phyloP scores from a whole-genome alignment of 2,113 vertebrate genomes.

The Catagonus wagneri region DNA sequence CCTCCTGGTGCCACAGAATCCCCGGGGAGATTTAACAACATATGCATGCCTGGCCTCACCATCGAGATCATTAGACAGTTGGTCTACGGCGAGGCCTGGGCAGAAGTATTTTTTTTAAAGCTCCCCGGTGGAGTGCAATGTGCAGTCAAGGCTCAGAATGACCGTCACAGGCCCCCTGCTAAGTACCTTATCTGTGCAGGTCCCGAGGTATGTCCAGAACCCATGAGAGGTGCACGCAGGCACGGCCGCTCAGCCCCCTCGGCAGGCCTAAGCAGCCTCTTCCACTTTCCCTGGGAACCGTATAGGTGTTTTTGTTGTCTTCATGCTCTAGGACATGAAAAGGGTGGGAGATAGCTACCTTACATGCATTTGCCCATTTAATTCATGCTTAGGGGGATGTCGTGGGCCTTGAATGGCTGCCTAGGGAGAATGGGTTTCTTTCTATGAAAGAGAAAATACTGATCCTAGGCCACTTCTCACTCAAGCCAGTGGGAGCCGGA shows the following conservation, averaged over 20 bases:
- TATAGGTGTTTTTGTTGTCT: not conserved
- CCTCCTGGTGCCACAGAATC: not conserved
- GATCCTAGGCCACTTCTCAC: not conserved
- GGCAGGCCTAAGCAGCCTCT: not conserved
- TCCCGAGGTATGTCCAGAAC: not conserved
- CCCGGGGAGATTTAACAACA: not conserved
- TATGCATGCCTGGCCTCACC: not conserved
- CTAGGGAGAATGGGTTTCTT: not conserved
- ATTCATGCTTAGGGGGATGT: not conserved
- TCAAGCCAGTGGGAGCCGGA: not conserved
- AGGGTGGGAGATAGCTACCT: not conserved
- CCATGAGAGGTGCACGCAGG: accelerated
- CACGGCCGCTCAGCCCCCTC: not conserved
- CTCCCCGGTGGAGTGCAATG: not conserved
- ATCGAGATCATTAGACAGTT: not conserved
- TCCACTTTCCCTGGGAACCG: not conserved
- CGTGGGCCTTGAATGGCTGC: not conserved
- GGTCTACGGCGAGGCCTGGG: slow-evolving; percentile 17
- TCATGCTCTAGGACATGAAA: not conserved
- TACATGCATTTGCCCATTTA: not conserved
- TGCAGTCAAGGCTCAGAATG: not conserved
- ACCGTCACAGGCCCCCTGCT: not conserved
- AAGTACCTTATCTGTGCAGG: accelerated
- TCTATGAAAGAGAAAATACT: not conserved
- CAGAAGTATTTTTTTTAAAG: slow-evolving; percentile 29